Evolutionary conservation across 2,888 invertebrate species (phyloP).

Genomic region (Gandaritis pyraliata): DNA sequence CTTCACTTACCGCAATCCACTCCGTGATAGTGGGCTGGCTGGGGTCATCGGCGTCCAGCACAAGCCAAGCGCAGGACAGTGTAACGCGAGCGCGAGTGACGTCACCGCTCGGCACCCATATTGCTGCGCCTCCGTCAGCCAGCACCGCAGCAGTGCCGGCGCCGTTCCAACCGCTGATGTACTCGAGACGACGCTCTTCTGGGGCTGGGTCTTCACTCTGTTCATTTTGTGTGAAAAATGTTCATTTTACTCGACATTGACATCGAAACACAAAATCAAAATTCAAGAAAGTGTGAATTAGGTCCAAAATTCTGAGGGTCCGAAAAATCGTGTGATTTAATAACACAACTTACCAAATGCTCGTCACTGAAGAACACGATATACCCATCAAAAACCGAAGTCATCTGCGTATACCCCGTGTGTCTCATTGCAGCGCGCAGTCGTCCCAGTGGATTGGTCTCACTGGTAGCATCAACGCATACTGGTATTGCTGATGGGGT

Average conservation of each 20-base stretch:
- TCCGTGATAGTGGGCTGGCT: conserved; percentile 85
- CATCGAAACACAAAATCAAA: no score
- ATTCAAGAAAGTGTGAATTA: no score
- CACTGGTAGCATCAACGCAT: conserved; percentile 61
- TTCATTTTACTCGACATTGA: no score
- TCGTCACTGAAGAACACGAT: conserved; percentile 92
- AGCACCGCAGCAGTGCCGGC: conserved; percentile 89
- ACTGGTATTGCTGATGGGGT: conserved; percentile 50
- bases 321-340: no score
- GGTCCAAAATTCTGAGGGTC: no score
- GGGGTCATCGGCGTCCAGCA: conserved; percentile 90
- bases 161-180: conserved; percentile 93
- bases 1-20: conserved; percentile 85
- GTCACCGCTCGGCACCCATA: conserved; percentile 98
- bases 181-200: conserved; percentile 90
- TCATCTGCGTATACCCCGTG: conserved; percentile 65
- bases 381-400: conserved; percentile 86
- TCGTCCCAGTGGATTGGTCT: conserved; percentile 60
- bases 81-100: conserved; percentile 93
- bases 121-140: conserved; percentile 90
- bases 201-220: conserved; percentile 91
- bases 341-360: conserved; percentile 87
- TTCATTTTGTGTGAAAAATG: background rate
- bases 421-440: conserved; percentile 82
- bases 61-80: conserved; percentile 95